phyloP scores from a whole-genome alignment of 2,797 vertebrate genomes.

The Centroberyx gerrardi region DNA sequence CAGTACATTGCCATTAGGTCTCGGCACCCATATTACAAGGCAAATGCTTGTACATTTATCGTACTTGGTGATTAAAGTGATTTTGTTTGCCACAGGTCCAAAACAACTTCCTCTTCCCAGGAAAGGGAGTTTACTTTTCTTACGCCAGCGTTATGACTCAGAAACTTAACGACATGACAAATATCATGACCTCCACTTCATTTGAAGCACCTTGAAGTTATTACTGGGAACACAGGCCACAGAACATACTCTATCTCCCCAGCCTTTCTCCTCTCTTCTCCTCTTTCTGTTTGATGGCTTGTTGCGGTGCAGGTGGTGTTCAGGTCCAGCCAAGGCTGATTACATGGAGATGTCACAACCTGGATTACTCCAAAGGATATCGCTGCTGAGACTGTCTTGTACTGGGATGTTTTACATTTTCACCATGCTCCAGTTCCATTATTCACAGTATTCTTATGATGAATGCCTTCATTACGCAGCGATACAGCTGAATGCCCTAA shows the following conservation, averaged over 20 bases:
- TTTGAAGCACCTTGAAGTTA: conserved; percentile 44
- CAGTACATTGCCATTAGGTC: not conserved
- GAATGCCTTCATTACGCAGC: not conserved
- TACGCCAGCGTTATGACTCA: not conserved
- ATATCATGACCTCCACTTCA: conserved; percentile 3
- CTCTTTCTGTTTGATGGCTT: not conserved
- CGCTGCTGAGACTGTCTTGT: conserved; percentile 19
- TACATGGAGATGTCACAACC: conserved; percentile 52
- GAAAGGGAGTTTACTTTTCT: conserved; percentile 48
- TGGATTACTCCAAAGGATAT: conserved; percentile 44
- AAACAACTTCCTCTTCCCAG: conserved; percentile 12
- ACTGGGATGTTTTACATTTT: conserved; percentile 5
- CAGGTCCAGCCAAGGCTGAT: conserved; percentile 46
- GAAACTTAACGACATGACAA: conserved; percentile 18
- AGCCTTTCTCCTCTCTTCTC: conserved; percentile 3
- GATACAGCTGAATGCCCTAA: not conserved
- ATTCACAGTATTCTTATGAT: not conserved
- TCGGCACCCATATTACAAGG: not conserved
- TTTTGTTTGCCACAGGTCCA: not conserved
- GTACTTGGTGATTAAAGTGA: not conserved
- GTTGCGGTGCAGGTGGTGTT: conserved; percentile 62
- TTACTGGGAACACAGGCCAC: conserved; percentile 18
- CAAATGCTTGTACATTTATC: not conserved
- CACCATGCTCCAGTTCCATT: not conserved
- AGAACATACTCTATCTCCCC: conserved; percentile 11